Percentiles rank a stretch among this genome's conserved stretches.
phyloP scores from a whole-genome alignment of 2,113 vertebrate species.

The Oncorhynchus gorbuscha region DNA sequence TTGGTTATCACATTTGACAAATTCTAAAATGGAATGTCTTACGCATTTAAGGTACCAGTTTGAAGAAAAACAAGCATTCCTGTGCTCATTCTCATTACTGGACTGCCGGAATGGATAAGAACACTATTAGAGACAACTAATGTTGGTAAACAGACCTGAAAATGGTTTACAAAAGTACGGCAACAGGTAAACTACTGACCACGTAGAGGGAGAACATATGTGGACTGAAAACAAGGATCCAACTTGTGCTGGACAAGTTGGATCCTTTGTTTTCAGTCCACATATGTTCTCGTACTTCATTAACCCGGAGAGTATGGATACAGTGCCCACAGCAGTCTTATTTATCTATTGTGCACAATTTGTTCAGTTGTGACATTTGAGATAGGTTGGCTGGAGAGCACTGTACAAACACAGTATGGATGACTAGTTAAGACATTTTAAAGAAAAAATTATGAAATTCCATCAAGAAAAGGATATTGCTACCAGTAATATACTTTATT shows the following conservation, averaged over 20 bases:
- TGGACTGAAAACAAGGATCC: neutral
- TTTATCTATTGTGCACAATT: slow-evolving; percentile 58
- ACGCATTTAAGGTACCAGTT: neutral
- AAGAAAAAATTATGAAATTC: slow-evolving; percentile 44
- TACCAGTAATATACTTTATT: slow-evolving; percentile 39
- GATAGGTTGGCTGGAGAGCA: slow-evolving; percentile 40
- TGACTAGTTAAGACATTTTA: slow-evolving; percentile 55
- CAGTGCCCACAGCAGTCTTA: slow-evolving; percentile 42
- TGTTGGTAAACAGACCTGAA: too few relatives aligned
- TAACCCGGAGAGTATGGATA: slow-evolving; percentile 36
- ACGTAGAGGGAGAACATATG: too few relatives aligned
- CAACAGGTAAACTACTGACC: neutral
- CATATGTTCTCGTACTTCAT: slow-evolving; percentile 48
- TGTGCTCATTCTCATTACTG: neutral
- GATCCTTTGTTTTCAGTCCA: neutral
- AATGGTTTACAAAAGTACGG: neutral
- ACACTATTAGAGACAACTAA: neutral
- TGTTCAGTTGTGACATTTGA: slow-evolving; percentile 66
- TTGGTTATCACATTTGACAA: slow-evolving; percentile 1
- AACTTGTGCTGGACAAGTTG: neutral
- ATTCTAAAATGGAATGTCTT: slow-evolving; percentile 4
- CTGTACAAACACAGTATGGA: slow-evolving; percentile 46
- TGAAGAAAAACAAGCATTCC: neutral
- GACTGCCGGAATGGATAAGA: neutral
- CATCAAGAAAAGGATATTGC: slow-evolving; percentile 18